Evolutionary conservation across 2,797 vertebrate species (phyloP), one percentile per base, ranked within the genome.

Genomic region (Gadopsis marmoratus): DNA sequence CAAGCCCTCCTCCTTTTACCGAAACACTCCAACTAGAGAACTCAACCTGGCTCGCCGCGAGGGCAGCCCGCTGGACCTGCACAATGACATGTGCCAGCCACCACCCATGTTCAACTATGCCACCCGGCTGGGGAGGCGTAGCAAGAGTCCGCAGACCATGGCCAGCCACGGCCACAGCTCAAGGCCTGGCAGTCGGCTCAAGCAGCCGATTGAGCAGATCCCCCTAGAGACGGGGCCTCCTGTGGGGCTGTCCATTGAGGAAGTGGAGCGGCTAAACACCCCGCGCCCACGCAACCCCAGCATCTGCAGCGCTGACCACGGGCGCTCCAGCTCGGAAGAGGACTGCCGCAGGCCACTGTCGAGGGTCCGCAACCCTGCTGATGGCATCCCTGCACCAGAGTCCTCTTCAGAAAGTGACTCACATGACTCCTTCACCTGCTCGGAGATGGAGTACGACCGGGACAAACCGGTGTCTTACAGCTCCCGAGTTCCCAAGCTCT

Each of bases 321-420:
- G 98, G 14, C 95, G 98, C 60, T 99, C 98, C 21, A 99, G 97
- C 5, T 99, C 98, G 0, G 98, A 99, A 66, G 98, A 99, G 81
- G 98, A 99, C 86, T 97, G 98, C 85, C 93, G 97, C 53, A 93
- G 98, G 76, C 98, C 98, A 0, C 94, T 98, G 64, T 99, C 98
- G 4, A 94, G 97, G 71, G 97, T 98, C 0, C 95, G 98, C 76
- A 99, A 99, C 93, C 98, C 98, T 0, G 97, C 98, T 0, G 98
- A 99, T 0, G 98, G 98, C 75, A 97, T 99, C 73, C 98, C 98
- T 0, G 98, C 98, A 0, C 98, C 97, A 0, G 98, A 99, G 79
- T 98, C 98, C 1, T 99, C 98, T 3, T 99, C 98, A 0, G 98
- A 99, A 87, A 99, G 98, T 2, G 98, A 99, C 95, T 99, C 98